Conservation (phyloP, 2,888 invertebrate genomes). For the Nebria salina region DNA sequence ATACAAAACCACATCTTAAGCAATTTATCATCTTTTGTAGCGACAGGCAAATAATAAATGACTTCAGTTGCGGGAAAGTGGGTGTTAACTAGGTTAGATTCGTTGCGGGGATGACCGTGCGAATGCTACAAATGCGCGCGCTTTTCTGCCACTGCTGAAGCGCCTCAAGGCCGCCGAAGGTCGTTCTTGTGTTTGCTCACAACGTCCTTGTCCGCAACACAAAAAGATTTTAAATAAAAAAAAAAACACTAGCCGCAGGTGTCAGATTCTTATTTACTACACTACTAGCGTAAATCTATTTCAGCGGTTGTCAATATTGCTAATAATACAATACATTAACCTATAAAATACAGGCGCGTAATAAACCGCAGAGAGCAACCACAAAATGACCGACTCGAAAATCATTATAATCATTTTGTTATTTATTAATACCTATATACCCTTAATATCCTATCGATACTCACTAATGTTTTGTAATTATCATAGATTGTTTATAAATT, state of each 20-base stretch:
- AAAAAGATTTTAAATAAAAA: not conserved
- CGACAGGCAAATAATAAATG: not conserved
- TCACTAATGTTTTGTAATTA: not conserved
- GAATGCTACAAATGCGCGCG: not conserved
- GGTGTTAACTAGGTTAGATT: conserved; percentile 1
- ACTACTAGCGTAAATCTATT: not conserved
- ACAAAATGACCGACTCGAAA: not conserved
- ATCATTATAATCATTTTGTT: not conserved
- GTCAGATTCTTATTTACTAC: not conserved
- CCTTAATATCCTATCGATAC: not conserved
- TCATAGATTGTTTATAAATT: not conserved
- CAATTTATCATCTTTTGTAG: not conserved
- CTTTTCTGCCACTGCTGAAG: not conserved
- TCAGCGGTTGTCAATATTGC: not conserved
- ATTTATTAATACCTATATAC: not conserved
- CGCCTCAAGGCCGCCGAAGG: not conserved
- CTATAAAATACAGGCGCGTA: not conserved
- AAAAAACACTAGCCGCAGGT: not conserved
- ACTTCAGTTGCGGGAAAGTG: not conserved
- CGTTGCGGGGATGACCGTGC: not conserved
- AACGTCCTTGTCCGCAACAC: not conserved
- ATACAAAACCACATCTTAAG: not conserved
- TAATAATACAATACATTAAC: not conserved
- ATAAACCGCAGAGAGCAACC: not conserved
- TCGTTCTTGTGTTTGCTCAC: not conserved